Conservation (phyloP, 2,113 vertebrate genomes). For the Oenanthe melanoleuca region DNA sequence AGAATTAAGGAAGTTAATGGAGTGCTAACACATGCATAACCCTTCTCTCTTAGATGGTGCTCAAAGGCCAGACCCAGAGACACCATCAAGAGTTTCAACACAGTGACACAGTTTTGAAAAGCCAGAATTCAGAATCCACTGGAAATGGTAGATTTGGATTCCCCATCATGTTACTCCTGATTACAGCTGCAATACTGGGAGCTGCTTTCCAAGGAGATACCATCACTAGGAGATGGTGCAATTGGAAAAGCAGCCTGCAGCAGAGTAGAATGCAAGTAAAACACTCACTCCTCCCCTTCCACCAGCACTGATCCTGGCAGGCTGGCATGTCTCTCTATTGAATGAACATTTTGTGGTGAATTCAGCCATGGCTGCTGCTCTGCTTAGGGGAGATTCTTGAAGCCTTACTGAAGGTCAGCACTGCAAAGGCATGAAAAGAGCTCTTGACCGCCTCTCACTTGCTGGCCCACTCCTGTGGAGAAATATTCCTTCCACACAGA, state of each 20-base stretch:
- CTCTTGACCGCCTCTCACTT: neutral
- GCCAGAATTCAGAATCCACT: neutral
- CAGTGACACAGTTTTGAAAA: neutral
- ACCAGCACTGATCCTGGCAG: neutral
- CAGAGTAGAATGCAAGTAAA: neutral
- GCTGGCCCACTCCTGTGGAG: neutral
- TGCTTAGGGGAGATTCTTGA: neutral
- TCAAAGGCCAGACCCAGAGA: neutral
- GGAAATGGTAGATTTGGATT: neutral
- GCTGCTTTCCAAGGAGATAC: neutral
- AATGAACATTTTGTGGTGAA: neutral
- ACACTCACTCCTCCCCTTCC: neutral
- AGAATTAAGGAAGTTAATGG: neutral
- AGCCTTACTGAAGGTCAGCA: neutral
- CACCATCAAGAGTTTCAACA: neutral
- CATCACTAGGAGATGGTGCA: neutral
- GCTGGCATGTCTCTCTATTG: neutral
- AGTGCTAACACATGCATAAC: neutral
- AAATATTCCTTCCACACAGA: neutral
- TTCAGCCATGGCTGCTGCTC: neutral
- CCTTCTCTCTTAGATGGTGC: neutral
- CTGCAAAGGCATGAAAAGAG: neutral
- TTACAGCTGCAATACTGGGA: neutral
- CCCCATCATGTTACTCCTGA: neutral
- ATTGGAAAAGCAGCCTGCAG: neutral